These are phyloP conservation scores for Acrossocheilus fasciatus DNA, from an alignment of 2,797 vertebrate genomes.

Conservation along the genomic window DNA sequence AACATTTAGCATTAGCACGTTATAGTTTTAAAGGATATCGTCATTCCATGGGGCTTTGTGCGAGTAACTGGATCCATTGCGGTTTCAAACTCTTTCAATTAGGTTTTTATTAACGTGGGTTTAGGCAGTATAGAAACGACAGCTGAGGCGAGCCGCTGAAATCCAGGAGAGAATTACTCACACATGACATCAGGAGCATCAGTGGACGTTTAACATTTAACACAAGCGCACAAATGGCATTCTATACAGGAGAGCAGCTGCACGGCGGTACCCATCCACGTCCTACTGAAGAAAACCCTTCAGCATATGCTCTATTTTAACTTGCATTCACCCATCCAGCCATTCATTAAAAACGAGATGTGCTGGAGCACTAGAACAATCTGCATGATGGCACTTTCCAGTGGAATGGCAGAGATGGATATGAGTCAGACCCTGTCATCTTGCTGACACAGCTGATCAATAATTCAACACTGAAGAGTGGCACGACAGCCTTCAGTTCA, in stretches of 20 bases:
- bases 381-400: slow-evolving; percentile 46
- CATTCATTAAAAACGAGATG: neutral
- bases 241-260: slow-evolving; percentile 32
- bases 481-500: neutral
- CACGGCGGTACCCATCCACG: slow-evolving; percentile 21
- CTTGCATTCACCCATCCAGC: neutral
- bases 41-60: slow-evolving; percentile 70
- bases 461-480: slow-evolving; percentile 72
- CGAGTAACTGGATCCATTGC: slow-evolving; percentile 75
- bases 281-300: neutral
- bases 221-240: slow-evolving; percentile 12
- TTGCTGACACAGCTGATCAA: slow-evolving; percentile 75
- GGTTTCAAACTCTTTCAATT: slow-evolving; percentile 75
- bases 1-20: slow-evolving; percentile 21
- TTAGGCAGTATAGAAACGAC: slow-evolving; percentile 73
- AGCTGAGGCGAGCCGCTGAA: slow-evolving; percentile 71
- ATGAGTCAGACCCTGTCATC: slow-evolving; percentile 56
- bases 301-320: slow-evolving; percentile 12
- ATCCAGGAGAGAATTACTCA: slow-evolving; percentile 69
- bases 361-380: slow-evolving; percentile 2
- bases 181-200: slow-evolving; percentile 72
- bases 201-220: slow-evolving; percentile 66
- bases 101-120: slow-evolving; percentile 75
- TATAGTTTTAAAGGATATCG: slow-evolving; percentile 59
- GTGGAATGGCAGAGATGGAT: slow-evolving; percentile 64